Percentiles rank a stretch among this genome's conserved stretches.
Evolutionary conservation across 1,140 invertebrate genomes (phyloP).

Genomic region (Heliconius congener): DNA sequence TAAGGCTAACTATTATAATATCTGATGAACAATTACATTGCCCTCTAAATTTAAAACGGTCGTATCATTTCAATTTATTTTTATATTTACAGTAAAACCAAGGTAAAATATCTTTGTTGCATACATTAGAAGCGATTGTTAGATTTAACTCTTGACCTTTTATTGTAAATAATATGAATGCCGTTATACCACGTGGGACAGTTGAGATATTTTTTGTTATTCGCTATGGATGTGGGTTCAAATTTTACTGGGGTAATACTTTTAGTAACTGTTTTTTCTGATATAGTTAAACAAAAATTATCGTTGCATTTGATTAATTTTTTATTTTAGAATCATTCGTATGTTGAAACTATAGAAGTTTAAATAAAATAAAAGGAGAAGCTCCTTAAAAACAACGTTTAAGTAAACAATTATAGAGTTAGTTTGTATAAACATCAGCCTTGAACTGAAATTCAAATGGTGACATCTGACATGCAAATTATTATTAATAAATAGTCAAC

Average conservation of each 20-base stretch:
- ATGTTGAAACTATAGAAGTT: background rate
- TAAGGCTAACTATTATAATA: background rate
- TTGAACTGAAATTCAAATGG: background rate
- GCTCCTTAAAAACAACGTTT: background rate
- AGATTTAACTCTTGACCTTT: conserved; percentile 22
- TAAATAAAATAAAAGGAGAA: background rate
- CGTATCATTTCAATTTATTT: conserved; percentile 16
- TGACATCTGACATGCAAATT: background rate
- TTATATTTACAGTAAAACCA: conserved; percentile 18
- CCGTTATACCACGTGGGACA: background rate
- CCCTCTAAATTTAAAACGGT: conserved; percentile 11
- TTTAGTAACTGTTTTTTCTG: too few species aligned
- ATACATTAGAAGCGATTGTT: conserved; percentile 23
- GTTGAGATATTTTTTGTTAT: background rate
- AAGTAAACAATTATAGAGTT: background rate
- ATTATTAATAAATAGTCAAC: background rate
- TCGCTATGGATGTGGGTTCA: background rate
- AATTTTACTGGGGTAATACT: background rate
- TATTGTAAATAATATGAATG: conserved; percentile 14
- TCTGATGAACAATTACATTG: background rate
- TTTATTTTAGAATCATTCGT: too few species aligned
- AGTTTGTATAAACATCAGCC: background rate
- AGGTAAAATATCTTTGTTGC: conserved; percentile 20
- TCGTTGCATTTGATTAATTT: too few species aligned
- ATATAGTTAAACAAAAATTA: too few species aligned